Percentiles rank a stretch among this genome's conserved stretches.
phyloP scores from a whole-genome alignment of 2,113 vertebrate genomes.

The Eonycteris spelaea region DNA sequence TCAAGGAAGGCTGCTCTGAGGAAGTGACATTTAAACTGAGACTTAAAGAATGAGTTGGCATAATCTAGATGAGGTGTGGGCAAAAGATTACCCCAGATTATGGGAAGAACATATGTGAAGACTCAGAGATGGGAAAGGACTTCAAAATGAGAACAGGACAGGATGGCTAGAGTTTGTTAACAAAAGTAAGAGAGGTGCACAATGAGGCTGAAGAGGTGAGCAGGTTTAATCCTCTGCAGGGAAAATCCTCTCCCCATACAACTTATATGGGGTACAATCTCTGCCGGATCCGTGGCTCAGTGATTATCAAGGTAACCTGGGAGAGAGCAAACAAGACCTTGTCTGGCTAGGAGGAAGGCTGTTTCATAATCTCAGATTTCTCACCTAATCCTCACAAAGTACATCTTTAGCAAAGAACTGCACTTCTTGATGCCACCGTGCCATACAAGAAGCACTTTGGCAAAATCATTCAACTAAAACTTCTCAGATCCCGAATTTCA shows the following conservation, averaged over 20 bases:
- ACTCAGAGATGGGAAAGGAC: not conserved
- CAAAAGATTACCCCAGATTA: not conserved
- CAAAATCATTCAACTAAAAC: not conserved
- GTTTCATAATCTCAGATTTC: not conserved
- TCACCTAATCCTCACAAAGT: not conserved
- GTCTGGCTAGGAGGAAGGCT: not conserved
- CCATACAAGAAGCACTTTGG: not conserved
- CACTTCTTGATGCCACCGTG: not conserved
- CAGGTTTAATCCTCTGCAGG: not conserved
- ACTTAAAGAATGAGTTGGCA: not conserved
- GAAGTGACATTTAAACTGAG: not conserved
- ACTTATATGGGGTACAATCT: not conserved
- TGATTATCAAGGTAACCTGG: not conserved
- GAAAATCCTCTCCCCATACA: not conserved
- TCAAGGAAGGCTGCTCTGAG: not conserved
- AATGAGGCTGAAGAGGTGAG: too few relatives aligned
- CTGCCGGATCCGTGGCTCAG: not conserved
- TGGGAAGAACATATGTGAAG: not conserved
- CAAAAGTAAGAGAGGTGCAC: not conserved
- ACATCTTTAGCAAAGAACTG: not conserved
- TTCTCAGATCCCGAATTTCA: not conserved
- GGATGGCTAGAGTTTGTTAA: not conserved
- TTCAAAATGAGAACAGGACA: not conserved
- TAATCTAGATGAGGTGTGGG: not conserved
- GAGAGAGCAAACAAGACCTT: not conserved